Percentiles rank a stretch among this genome's conserved stretches.
Evolutionary conservation across 1,140 invertebrate species (phyloP).

Genomic region (honey bee (Apis mellifera)): Amel_HAv3.1 CM009931.2:25579501-25580000

Average conservation of each 20-base stretch:
- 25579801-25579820: conserved; percentile 15
- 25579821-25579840: conserved; percentile 36
- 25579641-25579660: neutral
- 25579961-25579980: conserved; percentile 52
- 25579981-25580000: conserved; percentile 53
- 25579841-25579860: conserved; percentile 37
- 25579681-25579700: neutral
- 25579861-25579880: conserved; percentile 69
- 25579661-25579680: no score
- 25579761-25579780: neutral
- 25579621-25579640: no score
- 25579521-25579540: no score
- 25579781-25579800: neutral
- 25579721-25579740: neutral
- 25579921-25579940: conserved; percentile 57
- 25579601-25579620: no score
- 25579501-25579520: no score
- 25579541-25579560: no score
- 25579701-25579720: neutral
- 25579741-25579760: neutral
- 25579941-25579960: conserved; percentile 66
- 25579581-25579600: no score
- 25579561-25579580: no score
- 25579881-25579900: conserved; percentile 67
- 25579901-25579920: conserved; percentile 59